These are phyloP conservation scores for Probosciger aterrimus DNA, from an alignment of 2,113 vertebrate species.

Conservation along the genomic window DNA sequence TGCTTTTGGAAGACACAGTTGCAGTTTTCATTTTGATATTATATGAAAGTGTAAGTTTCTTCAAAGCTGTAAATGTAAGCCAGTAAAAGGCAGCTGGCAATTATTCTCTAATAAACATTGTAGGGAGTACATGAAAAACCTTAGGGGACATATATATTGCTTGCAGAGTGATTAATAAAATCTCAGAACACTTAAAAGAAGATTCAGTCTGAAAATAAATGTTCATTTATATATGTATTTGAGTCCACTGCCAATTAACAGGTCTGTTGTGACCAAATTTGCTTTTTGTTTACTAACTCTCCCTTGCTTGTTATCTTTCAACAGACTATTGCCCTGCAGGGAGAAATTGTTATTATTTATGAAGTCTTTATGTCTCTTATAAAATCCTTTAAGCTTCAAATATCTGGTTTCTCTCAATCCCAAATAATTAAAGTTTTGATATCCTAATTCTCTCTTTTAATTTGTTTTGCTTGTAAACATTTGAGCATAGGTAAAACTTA, in stretches of 20 bases:
- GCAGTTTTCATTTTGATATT: constrained; percentile 36
- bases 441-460: neutral
- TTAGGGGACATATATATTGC: neutral
- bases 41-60: constrained; percentile 34
- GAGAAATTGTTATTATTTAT: neutral
- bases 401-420: neutral
- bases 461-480: neutral
- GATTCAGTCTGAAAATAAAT: neutral
- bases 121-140: constrained; percentile 3
- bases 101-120: constrained; percentile 59
- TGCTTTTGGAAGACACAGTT: constrained; percentile 8
- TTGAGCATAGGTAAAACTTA: neutral
- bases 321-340: neutral
- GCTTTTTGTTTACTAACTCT: neutral
- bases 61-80: constrained; percentile 29
- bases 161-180: constrained; percentile 8
- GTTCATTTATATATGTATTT: neutral
- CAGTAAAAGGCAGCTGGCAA: constrained; percentile 11
- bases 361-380: neutral
- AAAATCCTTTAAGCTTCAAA: neutral
- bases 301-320: neutral
- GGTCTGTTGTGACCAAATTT: neutral
- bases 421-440: neutral
- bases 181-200: constrained; percentile 11
- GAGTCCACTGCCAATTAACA: neutral